Base-by-base conservation (phyloP, 2,888 invertebrate genomes). In the Drosophila sordidula region DNA sequence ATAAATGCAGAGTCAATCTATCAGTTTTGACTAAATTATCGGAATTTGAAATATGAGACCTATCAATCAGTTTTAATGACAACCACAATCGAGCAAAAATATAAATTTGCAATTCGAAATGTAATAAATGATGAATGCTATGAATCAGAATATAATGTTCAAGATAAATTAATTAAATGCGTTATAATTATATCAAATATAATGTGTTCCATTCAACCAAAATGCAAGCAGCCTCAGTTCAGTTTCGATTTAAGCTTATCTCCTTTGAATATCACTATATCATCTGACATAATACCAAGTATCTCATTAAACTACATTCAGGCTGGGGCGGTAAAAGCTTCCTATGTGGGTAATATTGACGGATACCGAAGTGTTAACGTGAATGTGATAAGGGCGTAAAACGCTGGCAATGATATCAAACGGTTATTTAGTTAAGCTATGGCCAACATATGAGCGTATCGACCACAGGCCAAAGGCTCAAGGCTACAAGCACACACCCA, bases 381-480 rank as follows among this genome's bases (percentile, higher is more conserved):
- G 70, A 67, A 78, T 75, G 79, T 64, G 82, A 88, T 88, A 84
- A 75, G 69, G 75, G 70, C 70, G 69, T 76, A 87, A 87, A 83
- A 72, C 63, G 79, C 64, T 79, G 41, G 76, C 83, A 82, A 88
- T 83, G 77, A 86, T 80, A 86, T 83, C 80, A 88, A 86, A 86
- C 77, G 65, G 88, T 80, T 83, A 88, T 83, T 86, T 86, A 80
- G 89, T 80, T 86, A 88, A 88, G 83, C 88, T 74, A 75, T 63
- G 58, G 66, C 47, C 68, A 71, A 66, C 44, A 68, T 52, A 72
- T 67, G 74, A 73, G 64, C 54, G 32, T 61, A 69, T 61, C 54
- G 59, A 41, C 49, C 47, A 34, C 47, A 42, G 67, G 46, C 36
- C 34, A 51, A 26, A 9, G 45, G 49, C 66, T 57, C 49, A 67